Conservation (phyloP, 1,140 invertebrate species). For the Holcopasites calliopsidis region DNA sequence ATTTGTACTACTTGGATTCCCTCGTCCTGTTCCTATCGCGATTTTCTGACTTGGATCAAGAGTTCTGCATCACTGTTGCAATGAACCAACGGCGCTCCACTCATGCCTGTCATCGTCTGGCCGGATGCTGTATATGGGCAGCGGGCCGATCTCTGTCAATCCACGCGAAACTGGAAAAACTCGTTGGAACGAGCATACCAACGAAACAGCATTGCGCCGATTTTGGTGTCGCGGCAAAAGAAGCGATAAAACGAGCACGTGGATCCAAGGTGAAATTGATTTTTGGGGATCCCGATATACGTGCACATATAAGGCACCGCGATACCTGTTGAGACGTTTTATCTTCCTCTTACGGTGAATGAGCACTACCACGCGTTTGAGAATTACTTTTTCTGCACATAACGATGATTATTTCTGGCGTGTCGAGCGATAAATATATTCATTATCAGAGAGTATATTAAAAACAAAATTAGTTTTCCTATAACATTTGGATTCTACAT, state of each 20-base stretch:
- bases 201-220: slow-evolving; percentile 27
- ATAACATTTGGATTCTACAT: too few relatives aligned
- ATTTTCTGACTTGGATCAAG: slow-evolving; percentile 23
- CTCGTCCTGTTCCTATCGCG: slow-evolving; percentile 22
- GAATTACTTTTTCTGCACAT: not conserved
- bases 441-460: too few relatives aligned
- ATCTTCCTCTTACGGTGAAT: not conserved
- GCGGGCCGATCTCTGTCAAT: slow-evolving; percentile 37
- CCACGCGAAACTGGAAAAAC: slow-evolving; percentile 49
- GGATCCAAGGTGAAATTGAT: slow-evolving; percentile 32
- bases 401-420: too few relatives aligned
- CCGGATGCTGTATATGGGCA: slow-evolving; percentile 46
- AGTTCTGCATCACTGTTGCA: slow-evolving; percentile 20
- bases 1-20: slow-evolving; percentile 37
- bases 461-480: too few relatives aligned
- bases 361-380: not conserved
- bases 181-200: slow-evolving; percentile 25
- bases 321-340: slow-evolving; percentile 1
- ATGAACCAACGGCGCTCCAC: slow-evolving; percentile 35
- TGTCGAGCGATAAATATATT: too few relatives aligned
- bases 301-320: slow-evolving; percentile 23
- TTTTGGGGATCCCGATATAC: slow-evolving; percentile 19
- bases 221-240: slow-evolving; percentile 32
- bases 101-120: slow-evolving; percentile 40
- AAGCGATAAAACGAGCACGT: slow-evolving; percentile 5